A percentile compares a stretch with the other conserved stretches of the same genome.
Conservation (phyloP, 2,113 vertebrate species). For the Plotosus lineatus region DNA sequence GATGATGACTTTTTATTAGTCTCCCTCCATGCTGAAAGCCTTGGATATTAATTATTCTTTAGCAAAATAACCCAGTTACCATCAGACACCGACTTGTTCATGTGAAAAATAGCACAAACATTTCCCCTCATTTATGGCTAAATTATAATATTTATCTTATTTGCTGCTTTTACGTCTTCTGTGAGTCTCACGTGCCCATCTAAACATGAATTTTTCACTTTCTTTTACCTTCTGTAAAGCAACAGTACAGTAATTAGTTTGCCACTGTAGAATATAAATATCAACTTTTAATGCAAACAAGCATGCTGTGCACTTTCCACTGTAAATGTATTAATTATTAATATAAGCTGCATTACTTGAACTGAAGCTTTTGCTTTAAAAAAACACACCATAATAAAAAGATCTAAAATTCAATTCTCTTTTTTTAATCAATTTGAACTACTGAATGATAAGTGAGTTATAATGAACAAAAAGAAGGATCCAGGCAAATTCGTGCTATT, state of each 20-base stretch:
- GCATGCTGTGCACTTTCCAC: neutral
- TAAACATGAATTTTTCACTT: neutral
- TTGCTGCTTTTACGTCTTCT: neutral
- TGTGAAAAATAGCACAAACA: neutral
- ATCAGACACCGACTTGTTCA: neutral
- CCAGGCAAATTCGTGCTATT: neutral
- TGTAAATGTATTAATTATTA: slow-evolving; percentile 1
- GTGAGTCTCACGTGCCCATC: neutral
- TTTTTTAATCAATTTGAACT: neutral
- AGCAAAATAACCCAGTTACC: neutral
- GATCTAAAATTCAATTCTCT: neutral
- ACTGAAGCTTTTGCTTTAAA: neutral
- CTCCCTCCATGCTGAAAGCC: neutral
- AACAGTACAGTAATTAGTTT: neutral
- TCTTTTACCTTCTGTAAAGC: neutral
- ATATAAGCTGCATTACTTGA: neutral
- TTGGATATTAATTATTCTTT: neutral
- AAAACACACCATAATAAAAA: neutral
- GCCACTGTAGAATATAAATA: neutral
- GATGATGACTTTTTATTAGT: neutral
- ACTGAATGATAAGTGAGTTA: neutral
- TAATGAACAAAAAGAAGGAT: neutral
- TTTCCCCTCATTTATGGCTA: neutral
- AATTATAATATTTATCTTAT: neutral
- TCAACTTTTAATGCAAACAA: neutral